Percentiles rank a stretch among this genome's conserved stretches.
Evolutionary conservation across 1,140 invertebrate genomes (phyloP).

Genomic region (Papilio xuthus): DNA sequence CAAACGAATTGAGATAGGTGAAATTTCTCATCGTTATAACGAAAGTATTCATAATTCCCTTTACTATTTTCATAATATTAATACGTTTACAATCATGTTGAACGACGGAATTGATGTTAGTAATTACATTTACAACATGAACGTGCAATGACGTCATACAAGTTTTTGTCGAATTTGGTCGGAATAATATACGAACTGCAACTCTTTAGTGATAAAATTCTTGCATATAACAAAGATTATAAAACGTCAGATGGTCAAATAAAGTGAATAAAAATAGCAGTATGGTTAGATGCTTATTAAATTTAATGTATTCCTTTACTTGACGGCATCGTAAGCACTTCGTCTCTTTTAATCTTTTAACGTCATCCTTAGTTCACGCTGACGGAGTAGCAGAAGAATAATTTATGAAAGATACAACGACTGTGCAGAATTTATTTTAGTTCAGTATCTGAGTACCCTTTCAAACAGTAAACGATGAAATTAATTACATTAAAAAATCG

Average conservation of each 20-base stretch:
- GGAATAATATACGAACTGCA: too few species aligned
- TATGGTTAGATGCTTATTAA: background rate
- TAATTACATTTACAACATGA: conserved; percentile 12
- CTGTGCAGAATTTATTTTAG: background rate
- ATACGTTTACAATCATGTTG: background rate
- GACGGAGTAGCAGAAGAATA: background rate
- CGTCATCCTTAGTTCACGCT: background rate
- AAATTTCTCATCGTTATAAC: background rate
- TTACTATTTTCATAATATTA: background rate
- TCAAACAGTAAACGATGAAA: background rate
- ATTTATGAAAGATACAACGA: background rate
- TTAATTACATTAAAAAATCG: background rate
- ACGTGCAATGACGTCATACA: background rate
- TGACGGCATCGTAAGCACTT: background rate
- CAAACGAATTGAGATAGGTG: background rate
- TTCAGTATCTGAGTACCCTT: background rate
- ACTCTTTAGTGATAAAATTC: too few species aligned
- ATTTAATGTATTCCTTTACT: conserved; percentile 15
- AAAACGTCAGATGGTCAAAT: too few species aligned
- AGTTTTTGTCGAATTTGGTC: background rate
- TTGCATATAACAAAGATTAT: background rate
- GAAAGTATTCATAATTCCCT: background rate
- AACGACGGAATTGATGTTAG: background rate
- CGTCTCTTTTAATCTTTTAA: background rate
- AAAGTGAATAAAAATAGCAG: background rate